phyloP scores from a whole-genome alignment of 1,140 invertebrate species.

The Apocrypta bakeri region DNA sequence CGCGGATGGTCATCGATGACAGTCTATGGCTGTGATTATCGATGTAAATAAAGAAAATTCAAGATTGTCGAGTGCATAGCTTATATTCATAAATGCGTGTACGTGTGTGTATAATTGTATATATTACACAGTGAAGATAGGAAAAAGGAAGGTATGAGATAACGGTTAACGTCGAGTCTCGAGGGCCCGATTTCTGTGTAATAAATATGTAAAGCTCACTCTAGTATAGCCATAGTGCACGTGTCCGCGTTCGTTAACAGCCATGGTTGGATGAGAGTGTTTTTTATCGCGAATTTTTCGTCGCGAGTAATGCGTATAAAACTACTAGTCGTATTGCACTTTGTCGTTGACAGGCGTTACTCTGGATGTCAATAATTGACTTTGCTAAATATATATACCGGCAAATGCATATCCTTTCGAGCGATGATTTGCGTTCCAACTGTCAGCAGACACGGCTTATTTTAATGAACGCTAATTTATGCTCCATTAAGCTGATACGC shows the following conservation, averaged over 20 bases:
- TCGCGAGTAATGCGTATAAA: neutral
- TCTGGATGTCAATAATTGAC: constrained; percentile 30
- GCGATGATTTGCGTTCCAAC: neutral
- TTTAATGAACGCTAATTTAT: constrained; percentile 3
- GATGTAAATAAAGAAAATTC: no score
- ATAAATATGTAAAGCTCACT: constrained; percentile 49
- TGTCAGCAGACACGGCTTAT: neutral
- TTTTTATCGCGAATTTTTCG: neutral
- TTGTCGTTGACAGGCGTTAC: neutral
- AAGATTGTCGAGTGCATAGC: constrained; percentile 12
- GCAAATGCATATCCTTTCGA: neutral
- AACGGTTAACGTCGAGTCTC: neutral
- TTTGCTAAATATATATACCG: constrained; percentile 2
- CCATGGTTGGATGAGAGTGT: neutral
- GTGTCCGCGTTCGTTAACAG: neutral
- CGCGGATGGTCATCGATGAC: neutral
- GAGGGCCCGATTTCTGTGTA: constrained; percentile 30
- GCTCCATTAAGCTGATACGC: neutral
- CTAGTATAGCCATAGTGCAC: neutral
- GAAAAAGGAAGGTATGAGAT: neutral
- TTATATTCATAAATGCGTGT: no score
- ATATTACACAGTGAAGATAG: no score
- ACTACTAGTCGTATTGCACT: neutral
- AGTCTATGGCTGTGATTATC: neutral
- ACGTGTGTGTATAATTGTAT: no score